Evolutionary conservation across 2,888 invertebrate genomes (phyloP).

Genomic region (Patella depressa): DNA sequence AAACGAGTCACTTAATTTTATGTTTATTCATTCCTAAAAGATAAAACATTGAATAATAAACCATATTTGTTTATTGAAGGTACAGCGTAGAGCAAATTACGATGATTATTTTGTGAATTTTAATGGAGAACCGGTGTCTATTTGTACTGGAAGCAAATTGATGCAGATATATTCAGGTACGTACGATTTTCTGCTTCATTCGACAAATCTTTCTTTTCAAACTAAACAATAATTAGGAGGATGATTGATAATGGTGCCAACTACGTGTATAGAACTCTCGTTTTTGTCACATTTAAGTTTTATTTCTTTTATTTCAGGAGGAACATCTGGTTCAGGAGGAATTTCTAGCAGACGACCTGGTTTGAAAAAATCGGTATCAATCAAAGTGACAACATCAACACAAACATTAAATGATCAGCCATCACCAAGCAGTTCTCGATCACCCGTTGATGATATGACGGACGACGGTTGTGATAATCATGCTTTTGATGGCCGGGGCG

Average conservation of each 20-base stretch:
- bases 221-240: too few relatives aligned
- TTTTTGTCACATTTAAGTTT: too few relatives aligned
- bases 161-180: constrained; percentile 24
- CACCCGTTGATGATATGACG: not conserved
- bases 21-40: constrained; percentile 8
- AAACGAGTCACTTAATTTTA: too few relatives aligned
- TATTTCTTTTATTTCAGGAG: too few relatives aligned
- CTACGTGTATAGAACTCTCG: too few relatives aligned
- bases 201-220: too few relatives aligned
- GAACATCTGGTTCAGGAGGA: not conserved
- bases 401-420: not conserved
- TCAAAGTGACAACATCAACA: not conserved
- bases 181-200: not conserved
- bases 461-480: not conserved
- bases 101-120: constrained; percentile 42
- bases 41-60: constrained; percentile 17
- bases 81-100: constrained; percentile 44
- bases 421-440: not conserved
- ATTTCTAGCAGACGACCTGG: not conserved
- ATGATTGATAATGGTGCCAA: too few relatives aligned
- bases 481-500: not conserved
- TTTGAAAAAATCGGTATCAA: not conserved
- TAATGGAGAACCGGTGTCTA: constrained; percentile 44
- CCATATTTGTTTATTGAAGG: constrained; percentile 25
- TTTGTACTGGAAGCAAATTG: constrained; percentile 25